phyloP scores from a whole-genome alignment of 2,888 invertebrate genomes.

The Acanthococcus lagerstroemiae region DNA sequence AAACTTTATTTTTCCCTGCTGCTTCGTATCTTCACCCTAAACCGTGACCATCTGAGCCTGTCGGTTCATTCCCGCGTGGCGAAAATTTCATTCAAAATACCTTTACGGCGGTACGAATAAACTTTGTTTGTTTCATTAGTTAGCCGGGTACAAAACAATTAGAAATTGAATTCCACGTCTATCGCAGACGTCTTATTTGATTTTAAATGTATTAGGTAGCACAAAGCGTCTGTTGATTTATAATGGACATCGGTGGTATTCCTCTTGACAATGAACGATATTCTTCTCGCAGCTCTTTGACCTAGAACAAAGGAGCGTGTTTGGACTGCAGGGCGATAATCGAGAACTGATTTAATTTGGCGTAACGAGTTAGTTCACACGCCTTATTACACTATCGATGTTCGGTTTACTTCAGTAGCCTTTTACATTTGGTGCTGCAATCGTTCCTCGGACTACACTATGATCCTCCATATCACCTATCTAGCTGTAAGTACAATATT shows the following conservation, averaged over 20 bases:
- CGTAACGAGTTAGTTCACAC: conserved; percentile 26
- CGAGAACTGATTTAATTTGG: conserved; percentile 22
- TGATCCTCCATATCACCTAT: neutral
- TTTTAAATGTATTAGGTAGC: neutral
- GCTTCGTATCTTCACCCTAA: too few relatives aligned
- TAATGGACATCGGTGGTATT: conserved; percentile 10
- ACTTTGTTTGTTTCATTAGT: conserved; percentile 8
- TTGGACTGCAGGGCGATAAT: conserved; percentile 29
- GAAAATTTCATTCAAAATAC: too few relatives aligned
- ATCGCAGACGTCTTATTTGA: neutral
- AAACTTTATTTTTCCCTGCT: too few relatives aligned
- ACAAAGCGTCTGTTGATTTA: conserved; percentile 17
- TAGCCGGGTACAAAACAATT: neutral
- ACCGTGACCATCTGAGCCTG: too few relatives aligned
- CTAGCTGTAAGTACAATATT: too few relatives aligned
- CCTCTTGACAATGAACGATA: conserved; percentile 24
- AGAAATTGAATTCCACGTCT: neutral
- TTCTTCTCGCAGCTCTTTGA: conserved; percentile 29
- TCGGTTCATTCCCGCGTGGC: too few relatives aligned
- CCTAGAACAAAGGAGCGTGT: conserved; percentile 29
- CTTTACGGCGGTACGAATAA: too few relatives aligned
- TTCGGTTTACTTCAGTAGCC: neutral
- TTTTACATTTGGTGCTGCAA: neutral
- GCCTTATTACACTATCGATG: conserved; percentile 8
- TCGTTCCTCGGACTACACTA: neutral